Conservation (phyloP, 2,797 vertebrate species). For the Lateolabrax maculatus region DNA sequence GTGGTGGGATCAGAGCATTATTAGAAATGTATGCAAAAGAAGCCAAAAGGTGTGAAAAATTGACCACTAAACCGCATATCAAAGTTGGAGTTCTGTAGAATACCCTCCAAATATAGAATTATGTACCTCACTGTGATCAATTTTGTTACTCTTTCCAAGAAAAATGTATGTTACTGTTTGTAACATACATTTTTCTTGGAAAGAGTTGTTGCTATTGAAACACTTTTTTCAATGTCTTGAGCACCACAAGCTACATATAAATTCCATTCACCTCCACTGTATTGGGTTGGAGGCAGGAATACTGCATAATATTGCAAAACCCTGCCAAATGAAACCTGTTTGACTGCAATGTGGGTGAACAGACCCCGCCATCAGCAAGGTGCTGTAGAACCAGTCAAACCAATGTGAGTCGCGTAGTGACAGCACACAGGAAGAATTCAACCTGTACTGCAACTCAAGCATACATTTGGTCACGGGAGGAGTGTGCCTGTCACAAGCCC, state of each 20-base stretch:
- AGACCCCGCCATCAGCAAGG: not conserved
- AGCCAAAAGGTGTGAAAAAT: not conserved
- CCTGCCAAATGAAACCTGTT: not conserved
- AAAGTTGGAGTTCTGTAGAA: not conserved
- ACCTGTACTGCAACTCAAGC: not conserved
- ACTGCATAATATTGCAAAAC: not conserved
- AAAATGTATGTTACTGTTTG: too few species aligned
- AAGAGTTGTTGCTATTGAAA: not conserved
- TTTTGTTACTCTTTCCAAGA: too few species aligned
- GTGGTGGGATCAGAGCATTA: too few species aligned
- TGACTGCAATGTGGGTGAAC: not conserved
- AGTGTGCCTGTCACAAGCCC: conserved; percentile 34
- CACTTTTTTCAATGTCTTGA: not conserved
- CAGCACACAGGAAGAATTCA: not conserved
- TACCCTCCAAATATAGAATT: not conserved
- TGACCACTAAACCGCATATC: not conserved
- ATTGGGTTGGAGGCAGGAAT: not conserved
- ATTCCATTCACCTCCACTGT: not conserved
- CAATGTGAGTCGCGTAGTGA: not conserved
- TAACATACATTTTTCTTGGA: not conserved
- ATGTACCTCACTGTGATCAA: not conserved
- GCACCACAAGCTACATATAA: not conserved
- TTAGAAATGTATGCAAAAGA: not conserved
- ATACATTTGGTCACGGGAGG: conserved; percentile 7
- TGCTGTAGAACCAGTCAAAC: not conserved